Evolutionary conservation across 1,140 invertebrate genomes (phyloP).

Genomic region (Physella acuta): DNA sequence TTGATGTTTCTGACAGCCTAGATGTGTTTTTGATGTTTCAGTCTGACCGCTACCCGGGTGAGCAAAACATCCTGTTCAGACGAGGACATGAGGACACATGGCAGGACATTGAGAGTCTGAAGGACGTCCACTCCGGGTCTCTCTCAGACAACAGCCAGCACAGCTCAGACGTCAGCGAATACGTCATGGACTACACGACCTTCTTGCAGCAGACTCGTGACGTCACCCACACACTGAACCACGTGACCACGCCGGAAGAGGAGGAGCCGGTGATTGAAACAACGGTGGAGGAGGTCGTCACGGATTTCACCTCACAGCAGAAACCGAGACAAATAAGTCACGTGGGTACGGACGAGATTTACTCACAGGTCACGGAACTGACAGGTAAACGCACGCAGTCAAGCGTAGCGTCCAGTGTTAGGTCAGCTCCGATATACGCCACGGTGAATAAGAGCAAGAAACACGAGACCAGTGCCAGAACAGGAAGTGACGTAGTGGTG

Average conservation of each 20-base stretch:
- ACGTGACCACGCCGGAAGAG: neutral
- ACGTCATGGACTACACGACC: slow-evolving; percentile 30
- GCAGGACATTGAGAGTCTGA: slow-evolving; percentile 15
- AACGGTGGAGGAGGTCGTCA: slow-evolving; percentile 19
- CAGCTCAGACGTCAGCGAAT: slow-evolving; percentile 22
- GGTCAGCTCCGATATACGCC: neutral
- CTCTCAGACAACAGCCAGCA: neutral
- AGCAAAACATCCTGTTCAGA: slow-evolving; percentile 30
- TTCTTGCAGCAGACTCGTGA: slow-evolving; percentile 25
- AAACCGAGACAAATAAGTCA: neutral
- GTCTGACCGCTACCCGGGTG: slow-evolving; percentile 20
- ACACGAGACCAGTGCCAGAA: neutral
- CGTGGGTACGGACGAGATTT: neutral
- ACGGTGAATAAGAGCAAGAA: slow-evolving; percentile 10
- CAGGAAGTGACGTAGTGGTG: no score
- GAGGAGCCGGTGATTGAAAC: slow-evolving; percentile 14
- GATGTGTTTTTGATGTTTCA: no score
- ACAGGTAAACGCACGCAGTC: neutral
- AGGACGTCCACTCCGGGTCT: neutral
- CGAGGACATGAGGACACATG: slow-evolving; percentile 23
- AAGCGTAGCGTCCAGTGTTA: neutral
- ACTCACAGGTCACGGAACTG: slow-evolving; percentile 8
- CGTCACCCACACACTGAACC: neutral
- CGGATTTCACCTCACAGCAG: neutral
- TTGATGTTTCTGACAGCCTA: no score